A percentile compares a stretch with the other conserved stretches of the same genome.
Evolutionary conservation across 2,888 invertebrate genomes (phyloP).

Genomic region (Latheticus oryzae): DNA sequence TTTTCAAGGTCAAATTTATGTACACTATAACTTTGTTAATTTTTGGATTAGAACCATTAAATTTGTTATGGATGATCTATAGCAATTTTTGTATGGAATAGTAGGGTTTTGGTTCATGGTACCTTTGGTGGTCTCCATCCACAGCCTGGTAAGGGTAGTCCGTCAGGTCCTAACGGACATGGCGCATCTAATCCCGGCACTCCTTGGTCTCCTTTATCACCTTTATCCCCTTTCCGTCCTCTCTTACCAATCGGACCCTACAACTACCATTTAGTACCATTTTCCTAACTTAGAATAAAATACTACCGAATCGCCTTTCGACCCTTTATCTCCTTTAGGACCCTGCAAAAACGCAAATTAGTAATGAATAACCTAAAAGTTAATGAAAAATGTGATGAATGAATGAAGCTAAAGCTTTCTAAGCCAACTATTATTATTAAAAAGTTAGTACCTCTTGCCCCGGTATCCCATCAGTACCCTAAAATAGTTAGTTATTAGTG

Average conservation of each 20-base stretch:
- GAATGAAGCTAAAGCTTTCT: constrained; percentile 31
- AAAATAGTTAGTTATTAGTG: constrained; percentile 62
- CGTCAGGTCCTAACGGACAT: constrained; percentile 97
- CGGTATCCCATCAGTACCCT: constrained; percentile 95
- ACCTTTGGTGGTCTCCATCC: constrained; percentile 93
- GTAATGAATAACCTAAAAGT: constrained; percentile 10
- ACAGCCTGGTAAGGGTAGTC: constrained; percentile 95
- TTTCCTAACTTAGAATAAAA: neutral
- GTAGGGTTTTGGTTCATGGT: too few species aligned
- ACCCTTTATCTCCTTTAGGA: constrained; percentile 90
- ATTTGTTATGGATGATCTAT: neutral
- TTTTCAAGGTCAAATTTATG: too few species aligned
- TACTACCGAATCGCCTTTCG: constrained; percentile 83
- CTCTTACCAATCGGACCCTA: constrained; percentile 91
- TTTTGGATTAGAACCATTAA: too few species aligned
- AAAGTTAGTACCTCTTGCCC: constrained; percentile 81
- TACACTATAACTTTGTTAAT: too few species aligned
- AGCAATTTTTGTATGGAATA: too few species aligned
- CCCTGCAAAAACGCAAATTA: constrained; percentile 70
- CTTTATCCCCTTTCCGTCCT: constrained; percentile 92
- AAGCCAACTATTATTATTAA: constrained; percentile 34
- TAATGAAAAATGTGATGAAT: constrained; percentile 39
- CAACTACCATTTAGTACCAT: constrained; percentile 37
- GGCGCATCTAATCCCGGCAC: constrained; percentile 98
- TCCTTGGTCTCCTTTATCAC: constrained; percentile 95